Evolutionary conservation across 1,140 invertebrate genomes (phyloP), one percentile per base, ranked within the genome.

Genomic region (Chrysomallon squamiferum): DNA sequence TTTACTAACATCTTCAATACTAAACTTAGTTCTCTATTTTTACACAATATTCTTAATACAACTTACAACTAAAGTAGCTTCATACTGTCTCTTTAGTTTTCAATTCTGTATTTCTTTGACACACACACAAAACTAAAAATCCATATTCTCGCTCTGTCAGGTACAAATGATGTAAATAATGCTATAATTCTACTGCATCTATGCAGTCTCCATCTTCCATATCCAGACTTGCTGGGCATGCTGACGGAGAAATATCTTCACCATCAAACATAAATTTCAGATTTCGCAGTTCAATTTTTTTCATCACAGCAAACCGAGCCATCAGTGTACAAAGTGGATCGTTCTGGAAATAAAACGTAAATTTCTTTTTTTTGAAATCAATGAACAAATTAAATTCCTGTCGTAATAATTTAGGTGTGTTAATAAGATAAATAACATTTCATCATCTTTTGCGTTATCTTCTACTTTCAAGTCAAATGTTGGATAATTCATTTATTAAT

Each of bases 201-300:
- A 54, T 54, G 5, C 22, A 27, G 50, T 54, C 50, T 30, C 22
- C 29, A 30, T 54, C 50, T 20, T 54, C 50, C 50, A 54, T 54
- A 4, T 54, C 50, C n/a, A 54, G n/a, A 25, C 1, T 27, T 30
- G n/a, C 50, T 54, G 50, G 50, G 25, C 18, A 20, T 13, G 29
- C 29, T 15, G 50, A 54, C 0, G 50, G 50, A 20, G 13, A 27
- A 27, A 54, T 20, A 22, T 54, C 50, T 54, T 54, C 50, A 20
- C 50, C 50, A 54, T 54, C 50, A 54, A 54, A 54, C 50, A 22
- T 20, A 30, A 54, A 54, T 22, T 27, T 20, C 50, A 54, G 29
- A 15, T 54, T 20, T 6, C 18, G 25, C 50, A 54, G 50, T 27
- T 54, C 50, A 27, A 30, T 54, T 54, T 54, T 54, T 9, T 27